Base-by-base conservation (phyloP, 2,888 invertebrate species). In the Hoplodrina blanda region DNA sequence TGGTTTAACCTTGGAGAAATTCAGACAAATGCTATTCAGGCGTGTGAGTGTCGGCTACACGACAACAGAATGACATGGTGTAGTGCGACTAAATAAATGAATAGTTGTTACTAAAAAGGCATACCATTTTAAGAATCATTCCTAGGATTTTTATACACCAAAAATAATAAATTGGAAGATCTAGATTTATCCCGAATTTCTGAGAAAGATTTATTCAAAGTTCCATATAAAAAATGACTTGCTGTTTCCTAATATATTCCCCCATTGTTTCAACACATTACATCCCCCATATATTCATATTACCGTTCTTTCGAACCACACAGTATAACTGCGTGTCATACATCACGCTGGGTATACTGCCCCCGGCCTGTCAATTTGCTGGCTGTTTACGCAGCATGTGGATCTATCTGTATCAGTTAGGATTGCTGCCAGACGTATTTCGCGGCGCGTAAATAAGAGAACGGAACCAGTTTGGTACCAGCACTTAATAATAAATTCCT, bases 401-500 rank as follows among this genome's bases (percentile, higher is more conserved):
- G 76, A 76, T 76, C 75, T 71, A 81, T 82, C 72, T 80, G 81
- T 82, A 85, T 87, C 85, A 86, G 83, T 86, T 85, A 82, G 86
- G 82, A 83, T 66, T n/a, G 75, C 59, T 82, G 86, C 86, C 87
- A 87, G 80, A 76, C 70, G 64, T 78, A 80, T 75, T 73, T 76
- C 55, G 72, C 72, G 69, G 71, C 68, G 78, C 83, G 83, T 81
- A 83, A 87, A 85, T 84, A 84, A 85, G 71, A 69, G 73, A 82
- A 78, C 85, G 78, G 79, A 76, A 76, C 79, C 73, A 62, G 76
- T 74, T 78, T 73, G 83, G 65, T 85, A 71, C 73, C 75, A 86
- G 81, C 87, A 89, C 85, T 89, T 87, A 83, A 88, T 88, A 87
- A 87, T 88, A 87, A 87, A 89, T 87, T 84, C 79, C 67, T 69